phyloP scores from a whole-genome alignment of 2,113 vertebrate genomes.

The Etheostoma spectabile region DNA sequence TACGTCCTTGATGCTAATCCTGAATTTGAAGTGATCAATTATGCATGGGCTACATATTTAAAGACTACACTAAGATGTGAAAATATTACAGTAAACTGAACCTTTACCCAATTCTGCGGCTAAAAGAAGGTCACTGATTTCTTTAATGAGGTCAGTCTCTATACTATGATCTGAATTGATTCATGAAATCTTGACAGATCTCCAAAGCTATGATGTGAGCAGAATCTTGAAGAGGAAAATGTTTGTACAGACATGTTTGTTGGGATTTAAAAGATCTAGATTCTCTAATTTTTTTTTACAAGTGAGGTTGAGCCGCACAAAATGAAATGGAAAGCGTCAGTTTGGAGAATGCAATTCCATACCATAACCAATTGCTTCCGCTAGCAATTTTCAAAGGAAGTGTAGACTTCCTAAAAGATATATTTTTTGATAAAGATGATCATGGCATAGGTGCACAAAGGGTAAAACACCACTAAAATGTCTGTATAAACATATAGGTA shows the following conservation, averaged over 20 bases:
- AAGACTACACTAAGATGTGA: slow-evolving; percentile 8
- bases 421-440: slow-evolving; percentile 24
- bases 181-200: slow-evolving; percentile 1
- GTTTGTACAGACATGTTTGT: neutral
- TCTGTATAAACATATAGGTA: slow-evolving; percentile 19
- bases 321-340: neutral
- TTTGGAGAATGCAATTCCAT: neutral
- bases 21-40: slow-evolving; percentile 23
- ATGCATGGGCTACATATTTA: slow-evolving; percentile 17
- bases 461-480: slow-evolving; percentile 32
- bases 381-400: neutral
- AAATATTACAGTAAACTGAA: slow-evolving; percentile 24
- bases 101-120: slow-evolving; percentile 1
- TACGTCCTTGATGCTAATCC: slow-evolving; percentile 22
- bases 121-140: slow-evolving; percentile 35
- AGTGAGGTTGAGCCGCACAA: neutral
- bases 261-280: slow-evolving; percentile 5
- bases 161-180: slow-evolving; percentile 5
- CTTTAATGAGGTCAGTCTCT: slow-evolving; percentile 34
- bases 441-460: neutral
- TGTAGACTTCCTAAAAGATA: slow-evolving; percentile 3
- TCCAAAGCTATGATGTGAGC: slow-evolving; percentile 14
- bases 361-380: neutral
- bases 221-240: neutral
- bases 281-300: neutral